Evolutionary conservation across 2,888 invertebrate genomes (phyloP).

Genomic region (Smittia aterrima): DNA sequence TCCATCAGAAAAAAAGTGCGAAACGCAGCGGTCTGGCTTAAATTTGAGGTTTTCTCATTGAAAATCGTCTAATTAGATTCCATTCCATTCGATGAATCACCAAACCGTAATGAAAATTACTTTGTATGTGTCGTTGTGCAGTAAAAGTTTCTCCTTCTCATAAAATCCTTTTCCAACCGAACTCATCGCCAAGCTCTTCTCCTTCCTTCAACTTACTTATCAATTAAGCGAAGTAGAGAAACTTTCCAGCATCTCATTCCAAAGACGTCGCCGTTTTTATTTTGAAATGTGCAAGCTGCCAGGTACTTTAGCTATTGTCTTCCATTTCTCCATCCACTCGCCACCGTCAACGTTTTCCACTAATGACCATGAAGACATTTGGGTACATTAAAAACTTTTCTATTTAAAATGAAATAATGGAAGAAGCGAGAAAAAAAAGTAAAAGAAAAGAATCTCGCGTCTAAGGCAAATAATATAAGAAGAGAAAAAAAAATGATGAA

Average conservation of each 20-base stretch:
- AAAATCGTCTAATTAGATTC: conserved; percentile 10
- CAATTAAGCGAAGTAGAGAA: neutral
- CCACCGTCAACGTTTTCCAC: conserved; percentile 19
- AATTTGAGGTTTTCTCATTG: conserved; percentile 10
- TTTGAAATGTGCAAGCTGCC: neutral
- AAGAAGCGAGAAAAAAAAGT: conserved; percentile 3
- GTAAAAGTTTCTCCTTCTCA: neutral
- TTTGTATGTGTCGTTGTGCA: too few species aligned
- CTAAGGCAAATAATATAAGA: neutral
- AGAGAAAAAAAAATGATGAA: conserved; percentile 34
- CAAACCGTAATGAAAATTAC: conserved; percentile 2
- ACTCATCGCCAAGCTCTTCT: neutral
- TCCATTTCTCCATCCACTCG: conserved; percentile 14
- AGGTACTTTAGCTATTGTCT: neutral
- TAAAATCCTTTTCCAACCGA: neutral
- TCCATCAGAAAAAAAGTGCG: neutral
- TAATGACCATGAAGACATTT: conserved; percentile 37
- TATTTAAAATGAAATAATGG: conserved; percentile 38
- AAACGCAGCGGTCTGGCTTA: neutral
- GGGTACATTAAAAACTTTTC: conserved; percentile 36
- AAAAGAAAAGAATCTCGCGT: conserved; percentile 16
- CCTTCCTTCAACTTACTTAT: neutral
- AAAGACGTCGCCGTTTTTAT: neutral
- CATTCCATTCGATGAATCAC: neutral
- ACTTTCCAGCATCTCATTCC: neutral